Evolutionary conservation across 2,797 vertebrate species (phyloP).

Genomic region (Fringilla coelebs): DNA sequence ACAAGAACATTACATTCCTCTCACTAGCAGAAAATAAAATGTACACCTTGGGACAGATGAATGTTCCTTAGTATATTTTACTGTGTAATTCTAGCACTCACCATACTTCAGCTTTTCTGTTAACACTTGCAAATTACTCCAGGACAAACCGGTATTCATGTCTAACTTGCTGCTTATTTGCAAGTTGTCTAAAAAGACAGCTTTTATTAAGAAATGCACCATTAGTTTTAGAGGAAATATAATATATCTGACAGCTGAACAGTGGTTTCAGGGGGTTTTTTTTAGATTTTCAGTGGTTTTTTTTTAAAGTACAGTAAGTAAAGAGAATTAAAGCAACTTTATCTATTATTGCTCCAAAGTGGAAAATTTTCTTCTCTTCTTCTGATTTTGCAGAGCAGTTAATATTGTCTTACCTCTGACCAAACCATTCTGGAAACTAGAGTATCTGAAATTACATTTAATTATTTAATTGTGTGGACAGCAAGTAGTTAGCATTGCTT

Average conservation of each 20-base stretch:
- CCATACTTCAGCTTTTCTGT: background rate
- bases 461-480: slow-evolving; percentile 91
- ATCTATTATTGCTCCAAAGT: background rate
- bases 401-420: slow-evolving; percentile 62
- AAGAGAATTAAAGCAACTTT: background rate
- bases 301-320: background rate
- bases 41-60: background rate
- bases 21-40: background rate
- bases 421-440: slow-evolving; percentile 79
- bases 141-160: rapidly evolving
- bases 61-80: background rate
- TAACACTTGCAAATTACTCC: background rate
- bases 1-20: background rate
- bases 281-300: background rate
- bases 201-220: background rate
- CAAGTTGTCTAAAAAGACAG: background rate
- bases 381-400: background rate
- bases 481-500: slow-evolving; percentile 86
- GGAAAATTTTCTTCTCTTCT: background rate
- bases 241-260: background rate
- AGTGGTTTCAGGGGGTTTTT: background rate
- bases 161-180: background rate
- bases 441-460: slow-evolving; percentile 92
- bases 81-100: background rate
- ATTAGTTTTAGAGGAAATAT: background rate